Base-by-base conservation (phyloP, 2,113 vertebrate species). In the Podarcis muralis region DNA sequence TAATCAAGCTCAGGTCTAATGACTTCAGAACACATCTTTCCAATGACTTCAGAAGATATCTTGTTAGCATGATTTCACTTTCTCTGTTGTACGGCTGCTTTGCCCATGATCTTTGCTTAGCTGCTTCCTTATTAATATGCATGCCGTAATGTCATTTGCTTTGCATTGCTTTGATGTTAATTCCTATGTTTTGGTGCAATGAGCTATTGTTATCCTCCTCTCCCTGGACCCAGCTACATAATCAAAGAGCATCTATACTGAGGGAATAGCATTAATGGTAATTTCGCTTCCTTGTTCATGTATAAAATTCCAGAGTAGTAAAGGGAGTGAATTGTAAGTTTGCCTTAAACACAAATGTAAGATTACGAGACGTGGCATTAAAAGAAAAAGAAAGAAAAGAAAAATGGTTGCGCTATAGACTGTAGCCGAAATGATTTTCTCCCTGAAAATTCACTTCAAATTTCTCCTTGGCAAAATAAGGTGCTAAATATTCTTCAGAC, bases 131-230 rank as follows among this genome's bases (percentile, higher is more conserved):
- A 96, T 96, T 96, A 96, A 92, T 94, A 96, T 96, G 94, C 95
- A 95, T 69, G 71, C 91, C 77, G 89, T 93, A 95, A 95, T 96
- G 93, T 96, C 91, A 91, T 96, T 96, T 96, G 89, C 95, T 94
- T 95, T 90, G 93, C 78, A 93, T 85, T 87, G 93, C 95, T 96
- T 96, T 96, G 95, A 96, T 95, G 94, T 96, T 95, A 93, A 95
- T 96, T 95, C 94, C 93, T 92, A 84, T 90, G 3, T 95, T 95
- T 95, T 93, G 93, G 90, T 95, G 95, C 94, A 96, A 92, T 87
- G 93, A 93, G 93, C 93, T 90, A 68, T 93, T 94, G 94, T 93
- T 94, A 91, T 94, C 90, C 9, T 74, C 25, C 83, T 76, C n/a
- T 72, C 25, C 7, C 9, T n/a, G 69, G 69, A 40, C 35, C 12